Conservation (phyloP, 1,140 invertebrate species). For the Bombus huntii region DNA sequence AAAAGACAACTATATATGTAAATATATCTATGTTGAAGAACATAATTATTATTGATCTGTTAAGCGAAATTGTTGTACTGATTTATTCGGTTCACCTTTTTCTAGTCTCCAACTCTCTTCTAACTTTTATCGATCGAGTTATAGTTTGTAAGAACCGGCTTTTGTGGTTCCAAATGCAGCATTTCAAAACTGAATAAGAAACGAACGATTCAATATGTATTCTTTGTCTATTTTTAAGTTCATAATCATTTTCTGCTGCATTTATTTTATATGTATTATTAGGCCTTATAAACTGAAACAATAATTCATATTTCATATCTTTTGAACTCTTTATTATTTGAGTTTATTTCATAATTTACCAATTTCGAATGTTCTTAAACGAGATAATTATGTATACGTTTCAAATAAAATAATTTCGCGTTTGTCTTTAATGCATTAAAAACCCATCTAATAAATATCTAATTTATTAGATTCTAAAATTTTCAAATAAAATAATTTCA, state of each 20-base stretch:
- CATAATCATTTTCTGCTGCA: background rate
- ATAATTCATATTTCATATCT: background rate
- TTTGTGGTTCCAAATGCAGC: background rate
- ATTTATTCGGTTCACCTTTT: conserved; percentile 32
- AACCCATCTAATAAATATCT: background rate
- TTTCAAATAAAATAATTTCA: background rate
- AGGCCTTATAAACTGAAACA: background rate
- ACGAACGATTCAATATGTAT: background rate
- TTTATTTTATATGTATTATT: background rate
- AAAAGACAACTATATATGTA: conserved; percentile 57
- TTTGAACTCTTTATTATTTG: background rate
- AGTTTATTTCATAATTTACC: background rate
- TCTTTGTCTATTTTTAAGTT: background rate
- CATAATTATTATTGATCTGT: conserved; percentile 73
- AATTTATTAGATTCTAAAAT: background rate
- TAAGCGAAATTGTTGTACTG: conserved; percentile 56
- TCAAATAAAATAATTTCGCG: background rate
- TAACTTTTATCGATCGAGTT: background rate
- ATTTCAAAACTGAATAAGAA: background rate
- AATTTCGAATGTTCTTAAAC: background rate
- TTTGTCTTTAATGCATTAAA: background rate
- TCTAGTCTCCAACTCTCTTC: background rate
- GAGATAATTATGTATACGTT: background rate
- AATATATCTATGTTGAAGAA: conserved; percentile 55
- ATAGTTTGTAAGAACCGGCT: too few relatives aligned